Evolutionary conservation across 2,113 vertebrate genomes (phyloP).

Genomic region (Gallinago undulata): DNA sequence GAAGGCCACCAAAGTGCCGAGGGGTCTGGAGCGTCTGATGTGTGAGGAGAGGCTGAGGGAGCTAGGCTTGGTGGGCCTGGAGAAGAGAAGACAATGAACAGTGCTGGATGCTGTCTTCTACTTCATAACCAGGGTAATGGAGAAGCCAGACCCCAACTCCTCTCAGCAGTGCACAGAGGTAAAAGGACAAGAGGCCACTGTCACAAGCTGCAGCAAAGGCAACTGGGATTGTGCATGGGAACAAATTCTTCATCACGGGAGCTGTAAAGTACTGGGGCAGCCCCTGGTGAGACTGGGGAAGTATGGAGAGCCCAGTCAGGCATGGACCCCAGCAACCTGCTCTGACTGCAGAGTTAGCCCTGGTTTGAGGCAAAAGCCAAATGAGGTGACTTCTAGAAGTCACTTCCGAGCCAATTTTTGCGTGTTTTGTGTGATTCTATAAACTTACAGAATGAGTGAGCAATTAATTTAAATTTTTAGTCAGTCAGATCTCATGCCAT

Average conservation of each 20-base stretch:
- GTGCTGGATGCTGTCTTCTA: background rate
- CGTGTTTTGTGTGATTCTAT: background rate
- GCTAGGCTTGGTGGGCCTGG: background rate
- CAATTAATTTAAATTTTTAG: conserved; percentile 46
- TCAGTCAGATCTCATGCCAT: conserved; percentile 15
- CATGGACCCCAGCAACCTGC: background rate
- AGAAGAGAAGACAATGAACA: background rate
- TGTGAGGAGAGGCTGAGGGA: background rate
- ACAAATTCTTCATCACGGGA: background rate
- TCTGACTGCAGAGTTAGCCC: background rate
- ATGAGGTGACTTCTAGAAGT: background rate
- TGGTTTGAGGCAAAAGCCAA: background rate
- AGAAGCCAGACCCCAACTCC: background rate
- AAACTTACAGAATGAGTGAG: conserved; percentile 42
- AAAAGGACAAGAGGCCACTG: background rate
- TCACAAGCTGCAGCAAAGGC: background rate
- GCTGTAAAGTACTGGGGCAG: background rate
- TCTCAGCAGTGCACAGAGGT: background rate
- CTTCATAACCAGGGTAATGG: background rate
- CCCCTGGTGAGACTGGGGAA: accelerated
- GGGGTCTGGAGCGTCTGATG: background rate
- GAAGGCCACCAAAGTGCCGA: background rate
- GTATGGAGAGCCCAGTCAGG: background rate
- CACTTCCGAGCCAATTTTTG: background rate
- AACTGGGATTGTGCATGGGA: background rate